phyloP scores from a whole-genome alignment of 1,140 invertebrate species.

The Galendromus occidentalis region DNA sequence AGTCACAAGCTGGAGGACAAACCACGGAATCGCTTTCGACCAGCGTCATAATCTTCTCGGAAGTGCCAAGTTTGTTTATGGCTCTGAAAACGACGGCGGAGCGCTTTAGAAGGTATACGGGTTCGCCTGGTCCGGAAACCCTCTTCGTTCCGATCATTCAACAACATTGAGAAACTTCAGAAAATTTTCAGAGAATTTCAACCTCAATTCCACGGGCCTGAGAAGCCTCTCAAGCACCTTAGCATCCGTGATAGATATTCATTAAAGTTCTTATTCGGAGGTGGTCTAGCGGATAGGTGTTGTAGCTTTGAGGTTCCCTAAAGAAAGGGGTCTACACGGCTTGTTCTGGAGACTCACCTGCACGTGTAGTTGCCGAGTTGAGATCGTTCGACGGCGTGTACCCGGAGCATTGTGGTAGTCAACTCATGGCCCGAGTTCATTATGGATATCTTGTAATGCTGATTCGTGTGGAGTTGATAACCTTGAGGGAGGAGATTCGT shows the following conservation, averaged over 20 bases:
- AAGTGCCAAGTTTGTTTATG: slow-evolving; percentile 61
- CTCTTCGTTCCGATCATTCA: neutral
- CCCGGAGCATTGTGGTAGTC: slow-evolving; percentile 62
- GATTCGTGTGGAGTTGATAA: slow-evolving; percentile 53
- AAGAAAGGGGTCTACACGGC: neutral
- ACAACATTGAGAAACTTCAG: neutral
- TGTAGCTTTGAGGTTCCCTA: neutral
- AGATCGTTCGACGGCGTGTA: slow-evolving; percentile 71
- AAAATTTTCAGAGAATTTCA: neutral
- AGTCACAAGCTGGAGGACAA: slow-evolving; percentile 66
- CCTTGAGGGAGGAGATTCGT: too few relatives aligned
- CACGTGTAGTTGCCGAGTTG: slow-evolving; percentile 71
- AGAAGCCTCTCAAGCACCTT: neutral
- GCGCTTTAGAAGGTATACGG: neutral
- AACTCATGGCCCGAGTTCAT: slow-evolving; percentile 73
- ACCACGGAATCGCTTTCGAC: slow-evolving; percentile 64
- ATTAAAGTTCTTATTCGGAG: neutral
- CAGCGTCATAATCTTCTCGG: slow-evolving; percentile 51
- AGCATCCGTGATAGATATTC: neutral
- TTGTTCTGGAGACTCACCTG: slow-evolving; percentile 26
- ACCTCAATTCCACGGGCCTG: neutral
- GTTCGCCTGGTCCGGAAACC: neutral
- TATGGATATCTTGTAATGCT: slow-evolving; percentile 65
- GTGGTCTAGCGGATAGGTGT: neutral
- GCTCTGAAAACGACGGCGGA: slow-evolving; percentile 28